Evolutionary conservation across 1,140 invertebrate genomes (phyloP), one percentile per base, ranked within the genome.

Genomic region (Popillia japonica): DNA sequence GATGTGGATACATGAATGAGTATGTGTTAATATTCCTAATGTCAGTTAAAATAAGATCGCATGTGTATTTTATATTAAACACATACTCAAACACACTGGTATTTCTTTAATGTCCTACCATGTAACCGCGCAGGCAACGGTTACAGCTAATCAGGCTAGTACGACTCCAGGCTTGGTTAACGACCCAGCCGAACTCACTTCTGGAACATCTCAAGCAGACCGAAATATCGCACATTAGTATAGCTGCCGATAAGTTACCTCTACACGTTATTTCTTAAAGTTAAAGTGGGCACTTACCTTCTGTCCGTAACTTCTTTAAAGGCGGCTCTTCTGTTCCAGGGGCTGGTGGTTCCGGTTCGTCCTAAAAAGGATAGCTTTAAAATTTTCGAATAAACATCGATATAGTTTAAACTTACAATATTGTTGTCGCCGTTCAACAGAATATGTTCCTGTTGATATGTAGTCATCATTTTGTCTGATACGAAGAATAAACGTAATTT

Each of bases 141-240:
- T 85, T 85, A 86, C 85, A 84, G 82, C 81, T 81, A 77, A 80
- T 81, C 77, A 81, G 81, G 78, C 77, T 81, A 82, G 83, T 81
- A 77, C 82, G 82, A 79, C 82, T 82, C 80, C 82, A 68, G 78
- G 82, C 78, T 78, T 82, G 82, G 81, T 79, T 41, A 81, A 82
- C 83, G 78, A 76, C 75, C 83, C 81, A 84, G 84, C 80, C 78
- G 84, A 83, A 82, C 82, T 84, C 81, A 82, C 77, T 84, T 87
- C 86, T 87, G 86, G 83, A 87, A 87, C 86, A 87, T 86, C 86
- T 85, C 85, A 87, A 87, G 85, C 85, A 86, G 81, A 85, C 82
- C 82, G 82, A 82, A 81, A 84, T 82, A 85, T 82, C 83, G 81
- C 82, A 83, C 82, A 85, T 85, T 85, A 85, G 83, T 84, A 82